phyloP scores from a whole-genome alignment of 2,888 invertebrate genomes.

The Argyra leucocephala region DNA sequence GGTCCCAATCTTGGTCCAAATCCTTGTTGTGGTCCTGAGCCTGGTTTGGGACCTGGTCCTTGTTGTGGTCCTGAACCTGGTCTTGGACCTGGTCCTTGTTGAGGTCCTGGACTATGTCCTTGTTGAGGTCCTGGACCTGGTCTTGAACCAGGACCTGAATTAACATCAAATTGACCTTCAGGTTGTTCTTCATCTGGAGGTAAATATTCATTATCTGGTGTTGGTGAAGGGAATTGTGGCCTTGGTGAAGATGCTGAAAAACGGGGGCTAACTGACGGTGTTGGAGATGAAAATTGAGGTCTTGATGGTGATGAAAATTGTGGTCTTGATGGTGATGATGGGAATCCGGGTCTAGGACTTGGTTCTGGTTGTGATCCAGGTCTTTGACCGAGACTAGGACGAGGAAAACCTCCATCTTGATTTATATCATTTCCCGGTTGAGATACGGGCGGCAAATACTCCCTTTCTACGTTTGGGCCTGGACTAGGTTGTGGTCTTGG shows the following conservation, averaged over 20 bases:
- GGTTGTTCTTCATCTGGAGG: constrained; percentile 7
- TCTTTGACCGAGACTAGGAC: neutral
- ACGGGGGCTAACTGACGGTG: neutral
- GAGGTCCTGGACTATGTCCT: constrained; percentile 1
- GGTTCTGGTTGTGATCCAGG: constrained; percentile 7
- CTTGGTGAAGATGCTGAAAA: neutral
- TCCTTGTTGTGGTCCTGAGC: constrained; percentile 5
- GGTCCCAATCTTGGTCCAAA: constrained; percentile 8
- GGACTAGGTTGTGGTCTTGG: constrained; percentile 17
- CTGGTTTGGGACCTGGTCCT: constrained; percentile 1
- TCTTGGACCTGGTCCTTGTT: neutral
- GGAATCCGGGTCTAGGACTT: constrained; percentile 4
- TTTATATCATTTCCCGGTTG: neutral
- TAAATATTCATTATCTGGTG: constrained; percentile 4
- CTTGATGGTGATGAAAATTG: constrained; percentile 8
- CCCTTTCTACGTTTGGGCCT: neutral
- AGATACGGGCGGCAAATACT: constrained; percentile 10
- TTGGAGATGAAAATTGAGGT: neutral
- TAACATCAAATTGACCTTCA: neutral
- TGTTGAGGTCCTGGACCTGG: neutral
- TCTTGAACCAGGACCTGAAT: neutral
- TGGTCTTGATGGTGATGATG: neutral
- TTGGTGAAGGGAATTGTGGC: constrained; percentile 10
- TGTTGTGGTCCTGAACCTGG: constrained; percentile 1
- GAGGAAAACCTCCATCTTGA: neutral